These are phyloP conservation scores for Burhinus bistriatus DNA, from an alignment of 2,113 vertebrate species.

Conservation along the genomic window DNA sequence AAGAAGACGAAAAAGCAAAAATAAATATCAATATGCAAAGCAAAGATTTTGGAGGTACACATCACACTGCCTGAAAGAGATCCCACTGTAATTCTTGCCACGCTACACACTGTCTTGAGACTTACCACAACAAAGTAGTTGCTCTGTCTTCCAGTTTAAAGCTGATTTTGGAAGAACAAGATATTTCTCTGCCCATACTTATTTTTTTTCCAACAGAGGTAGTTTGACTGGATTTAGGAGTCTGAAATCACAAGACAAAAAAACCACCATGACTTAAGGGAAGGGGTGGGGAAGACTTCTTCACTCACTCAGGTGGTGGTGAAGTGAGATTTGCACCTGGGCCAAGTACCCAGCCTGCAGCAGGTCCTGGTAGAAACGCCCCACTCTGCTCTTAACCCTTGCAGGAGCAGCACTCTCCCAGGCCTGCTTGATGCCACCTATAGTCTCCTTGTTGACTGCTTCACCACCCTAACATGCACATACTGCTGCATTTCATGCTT, in stretches of 20 bases:
- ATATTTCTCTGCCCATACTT: neutral
- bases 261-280: neutral
- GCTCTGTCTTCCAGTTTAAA: neutral
- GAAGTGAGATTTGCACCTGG: neutral
- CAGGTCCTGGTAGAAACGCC: neutral
- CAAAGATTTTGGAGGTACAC: neutral
- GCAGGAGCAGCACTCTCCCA: neutral
- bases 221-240: neutral
- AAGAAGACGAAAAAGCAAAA: neutral
- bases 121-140: neutral
- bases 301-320: neutral
- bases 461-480: rapidly evolving
- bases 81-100: neutral
- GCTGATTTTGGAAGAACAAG: neutral
- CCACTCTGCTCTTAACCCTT: neutral
- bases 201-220: neutral
- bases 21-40: neutral
- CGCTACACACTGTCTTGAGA: rapidly evolving
- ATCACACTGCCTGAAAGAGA: neutral
- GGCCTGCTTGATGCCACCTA: neutral
- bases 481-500: neutral
- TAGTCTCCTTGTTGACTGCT: neutral
- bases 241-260: neutral
- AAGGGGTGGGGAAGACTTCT: neutral
- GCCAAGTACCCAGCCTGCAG: neutral